These are phyloP conservation scores for Stegastes partitus DNA, from an alignment of 2,113 vertebrate genomes.

Conservation along the genomic window DNA sequence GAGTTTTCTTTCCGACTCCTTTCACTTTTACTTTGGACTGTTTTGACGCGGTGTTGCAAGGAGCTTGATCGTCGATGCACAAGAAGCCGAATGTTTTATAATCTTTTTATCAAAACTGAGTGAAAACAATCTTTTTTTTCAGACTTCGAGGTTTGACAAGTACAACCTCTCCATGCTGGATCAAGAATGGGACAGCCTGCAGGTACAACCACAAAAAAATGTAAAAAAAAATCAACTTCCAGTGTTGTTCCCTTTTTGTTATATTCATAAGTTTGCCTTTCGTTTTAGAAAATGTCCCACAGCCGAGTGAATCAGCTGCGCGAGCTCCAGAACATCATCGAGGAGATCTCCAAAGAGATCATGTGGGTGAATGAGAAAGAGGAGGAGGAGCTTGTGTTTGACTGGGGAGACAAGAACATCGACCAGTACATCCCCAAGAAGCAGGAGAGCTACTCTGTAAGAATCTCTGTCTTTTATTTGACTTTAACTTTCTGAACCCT, in stretches of 20 bases:
- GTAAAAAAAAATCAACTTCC: too few species aligned
- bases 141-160: constrained; percentile 84
- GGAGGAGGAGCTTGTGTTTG: constrained; percentile 95
- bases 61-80: not conserved
- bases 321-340: constrained; percentile 92
- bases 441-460: constrained; percentile 96
- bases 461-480: constrained; percentile 38
- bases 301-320: constrained; percentile 89
- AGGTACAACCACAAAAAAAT: constrained; percentile 84
- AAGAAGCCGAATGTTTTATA: not conserved
- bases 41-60: not conserved
- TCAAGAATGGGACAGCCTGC: constrained; percentile 91
- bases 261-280: constrained; percentile 5
- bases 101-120: not conserved
- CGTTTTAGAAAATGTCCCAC: constrained; percentile 90
- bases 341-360: constrained; percentile 92
- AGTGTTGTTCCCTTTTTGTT: not conserved
- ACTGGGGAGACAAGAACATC: constrained; percentile 97
- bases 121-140: constrained; percentile 16
- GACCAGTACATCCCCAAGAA: constrained; percentile 90
- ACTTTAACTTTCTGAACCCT: not conserved
- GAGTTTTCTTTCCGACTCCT: constrained; percentile 17
- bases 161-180: constrained; percentile 88
- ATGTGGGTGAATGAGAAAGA: constrained; percentile 99
- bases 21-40: not conserved